These are phyloP conservation scores for Pyrochroa serraticornis DNA, from an alignment of 2,888 invertebrate species.

Conservation along the genomic window DNA sequence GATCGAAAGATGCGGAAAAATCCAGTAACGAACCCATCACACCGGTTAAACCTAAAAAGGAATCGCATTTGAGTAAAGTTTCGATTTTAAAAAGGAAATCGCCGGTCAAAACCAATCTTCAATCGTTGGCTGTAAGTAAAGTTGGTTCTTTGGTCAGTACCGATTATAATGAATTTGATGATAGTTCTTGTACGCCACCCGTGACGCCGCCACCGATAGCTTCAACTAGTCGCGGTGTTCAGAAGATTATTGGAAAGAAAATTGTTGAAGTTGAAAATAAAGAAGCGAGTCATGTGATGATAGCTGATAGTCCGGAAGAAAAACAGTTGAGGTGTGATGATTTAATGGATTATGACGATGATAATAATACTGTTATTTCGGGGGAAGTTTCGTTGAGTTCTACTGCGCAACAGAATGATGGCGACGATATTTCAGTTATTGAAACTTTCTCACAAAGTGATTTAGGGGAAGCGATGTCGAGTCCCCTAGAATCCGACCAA, in stretches of 20 bases:
- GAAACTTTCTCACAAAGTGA: conserved; percentile 63
- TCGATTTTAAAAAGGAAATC: conserved; percentile 66
- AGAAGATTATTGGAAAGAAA: conserved; percentile 45
- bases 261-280: conserved; percentile 41
- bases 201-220: conserved; percentile 59
- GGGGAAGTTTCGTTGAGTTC: conserved; percentile 66
- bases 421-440: conserved; percentile 65
- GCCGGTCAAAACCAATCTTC: conserved; percentile 51
- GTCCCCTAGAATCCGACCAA: conserved; percentile 64
- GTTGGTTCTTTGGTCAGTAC: conserved; percentile 62
- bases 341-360: conserved; percentile 66
- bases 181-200: conserved; percentile 64
- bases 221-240: conserved; percentile 41
- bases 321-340: conserved; percentile 60
- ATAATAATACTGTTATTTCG: conserved; percentile 64
- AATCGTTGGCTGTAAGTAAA: conserved; percentile 53
- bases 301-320: conserved; percentile 49
- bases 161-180: conserved; percentile 67
- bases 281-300: conserved; percentile 39
- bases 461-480: conserved; percentile 65
- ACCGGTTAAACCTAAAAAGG: conserved; percentile 55
- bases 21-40: conserved; percentile 29
- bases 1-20: conserved; percentile 26
- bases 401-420: conserved; percentile 64
- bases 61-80: conserved; percentile 61